These are phyloP conservation scores for Psilopogon haemacephalus DNA, from an alignment of 2,113 vertebrate genomes.

Conservation along the genomic window DNA sequence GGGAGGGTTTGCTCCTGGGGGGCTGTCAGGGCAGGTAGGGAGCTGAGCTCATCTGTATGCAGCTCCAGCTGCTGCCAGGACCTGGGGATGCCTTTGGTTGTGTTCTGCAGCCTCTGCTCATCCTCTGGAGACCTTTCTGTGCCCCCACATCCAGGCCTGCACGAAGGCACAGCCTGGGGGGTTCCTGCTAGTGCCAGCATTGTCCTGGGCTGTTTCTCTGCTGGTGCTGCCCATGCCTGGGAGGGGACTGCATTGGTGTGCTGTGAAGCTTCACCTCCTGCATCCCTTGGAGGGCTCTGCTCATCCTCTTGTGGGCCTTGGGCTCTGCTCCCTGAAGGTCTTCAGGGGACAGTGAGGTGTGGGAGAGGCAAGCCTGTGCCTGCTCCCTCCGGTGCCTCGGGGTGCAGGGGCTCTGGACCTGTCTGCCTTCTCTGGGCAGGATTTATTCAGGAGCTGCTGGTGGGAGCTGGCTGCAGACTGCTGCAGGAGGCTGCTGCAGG, in stretches of 20 bases:
- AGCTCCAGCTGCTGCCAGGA: not conserved
- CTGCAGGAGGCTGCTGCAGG: not conserved
- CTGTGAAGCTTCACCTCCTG: not conserved
- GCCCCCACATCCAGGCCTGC: not conserved
- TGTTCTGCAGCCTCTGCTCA: not conserved
- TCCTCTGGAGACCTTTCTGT: not conserved
- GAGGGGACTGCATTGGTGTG: not conserved
- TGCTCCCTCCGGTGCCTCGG: not conserved
- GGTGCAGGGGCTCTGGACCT: not conserved
- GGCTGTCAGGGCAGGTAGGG: not conserved
- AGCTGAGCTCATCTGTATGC: not conserved
- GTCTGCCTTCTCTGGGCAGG: not conserved
- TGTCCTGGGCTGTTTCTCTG: not conserved
- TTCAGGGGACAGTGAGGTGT: not conserved
- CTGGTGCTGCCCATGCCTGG: rapidly evolving
- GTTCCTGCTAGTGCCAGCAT: not conserved
- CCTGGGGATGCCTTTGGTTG: not conserved
- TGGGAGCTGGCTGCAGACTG: not conserved
- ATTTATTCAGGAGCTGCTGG: not conserved
- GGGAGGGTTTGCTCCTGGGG: not conserved
- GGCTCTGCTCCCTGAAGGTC: not conserved
- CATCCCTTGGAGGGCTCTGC: not conserved
- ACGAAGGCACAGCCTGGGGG: rapidly evolving
- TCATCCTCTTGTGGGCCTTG: not conserved
- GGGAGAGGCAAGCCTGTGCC: not conserved